Percentiles rank a stretch among this genome's conserved stretches.
phyloP scores from a whole-genome alignment of 37 sponge, comb jelly and placozoan genomes.

The Aplysina aerophoba region DNA sequence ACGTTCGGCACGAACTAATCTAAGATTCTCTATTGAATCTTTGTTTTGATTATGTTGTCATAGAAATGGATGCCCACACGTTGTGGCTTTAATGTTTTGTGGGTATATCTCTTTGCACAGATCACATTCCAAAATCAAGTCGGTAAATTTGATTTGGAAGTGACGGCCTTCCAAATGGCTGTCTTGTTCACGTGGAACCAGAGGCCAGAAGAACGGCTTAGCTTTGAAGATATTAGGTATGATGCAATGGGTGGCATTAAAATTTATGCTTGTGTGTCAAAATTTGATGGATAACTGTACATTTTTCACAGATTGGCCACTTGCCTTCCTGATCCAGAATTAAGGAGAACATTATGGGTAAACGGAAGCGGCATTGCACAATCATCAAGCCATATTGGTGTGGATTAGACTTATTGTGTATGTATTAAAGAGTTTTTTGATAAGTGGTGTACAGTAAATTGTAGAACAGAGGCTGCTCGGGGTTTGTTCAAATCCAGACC shows the following conservation, averaged over 20 bases:
- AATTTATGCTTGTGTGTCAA: not conserved
- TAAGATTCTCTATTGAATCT: too few species aligned
- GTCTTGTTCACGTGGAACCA: slow-evolving; percentile 94
- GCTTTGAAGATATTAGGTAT: slow-evolving; percentile 83
- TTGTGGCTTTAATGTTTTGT: not conserved
- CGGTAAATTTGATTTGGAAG: slow-evolving; percentile 90
- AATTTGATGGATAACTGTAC: not conserved
- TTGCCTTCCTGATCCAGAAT: slow-evolving; percentile 81
- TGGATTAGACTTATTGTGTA: too few species aligned
- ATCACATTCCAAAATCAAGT: slow-evolving; percentile 76
- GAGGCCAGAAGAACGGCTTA: slow-evolving; percentile 77
- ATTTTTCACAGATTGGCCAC: slow-evolving; percentile 70
- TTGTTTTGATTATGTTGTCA: too few species aligned
- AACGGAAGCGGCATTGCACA: not conserved
- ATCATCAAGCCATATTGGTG: too few species aligned
- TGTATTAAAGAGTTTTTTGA: too few species aligned
- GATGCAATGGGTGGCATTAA: slow-evolving; percentile 14
- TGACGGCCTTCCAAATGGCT: slow-evolving; percentile 95
- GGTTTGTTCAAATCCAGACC: too few species aligned
- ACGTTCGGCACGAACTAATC: too few species aligned
- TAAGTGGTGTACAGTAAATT: too few species aligned
- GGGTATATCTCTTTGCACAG: slow-evolving; percentile 37
- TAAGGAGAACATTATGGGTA: slow-evolving; percentile 84
- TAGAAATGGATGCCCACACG: too few species aligned
- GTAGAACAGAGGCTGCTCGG: too few species aligned